A percentile compares a stretch with the other conserved stretches of the same genome.
phyloP scores from a whole-genome alignment of 2,888 invertebrate species.

The Heliconius charithonia region DNA sequence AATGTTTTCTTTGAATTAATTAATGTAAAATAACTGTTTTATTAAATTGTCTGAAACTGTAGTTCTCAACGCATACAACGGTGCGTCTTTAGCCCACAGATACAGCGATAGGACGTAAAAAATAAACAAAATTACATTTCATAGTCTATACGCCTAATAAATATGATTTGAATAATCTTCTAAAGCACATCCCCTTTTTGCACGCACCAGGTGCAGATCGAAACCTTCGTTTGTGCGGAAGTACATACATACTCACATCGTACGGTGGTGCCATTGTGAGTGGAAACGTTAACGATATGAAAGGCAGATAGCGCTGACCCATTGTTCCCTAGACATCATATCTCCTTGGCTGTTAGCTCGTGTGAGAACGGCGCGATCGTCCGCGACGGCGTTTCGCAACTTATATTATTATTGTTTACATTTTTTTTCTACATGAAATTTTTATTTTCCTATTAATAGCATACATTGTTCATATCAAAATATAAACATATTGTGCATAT shows the following conservation, averaged over 20 bases:
- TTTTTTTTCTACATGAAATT: neutral
- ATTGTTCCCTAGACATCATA: conserved; percentile 53
- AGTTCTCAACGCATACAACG: no score
- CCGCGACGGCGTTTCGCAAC: conserved; percentile 29
- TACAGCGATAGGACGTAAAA: no score
- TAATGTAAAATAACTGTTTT: no score
- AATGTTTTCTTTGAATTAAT: no score
- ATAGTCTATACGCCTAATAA: no score
- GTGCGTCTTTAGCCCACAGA: no score
- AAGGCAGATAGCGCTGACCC: conserved; percentile 52
- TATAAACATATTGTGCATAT: no score
- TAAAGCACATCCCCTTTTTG: neutral
- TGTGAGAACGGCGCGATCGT: conserved; percentile 50
- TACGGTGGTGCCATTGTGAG: conserved; percentile 41
- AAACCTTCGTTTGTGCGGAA: conserved; percentile 48
- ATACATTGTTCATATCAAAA: neutral
- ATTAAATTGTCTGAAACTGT: no score
- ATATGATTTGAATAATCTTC: no score
- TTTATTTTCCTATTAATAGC: neutral
- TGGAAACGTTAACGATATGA: conserved; percentile 52
- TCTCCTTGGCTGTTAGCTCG: conserved; percentile 52
- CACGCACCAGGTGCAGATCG: conserved; percentile 44
- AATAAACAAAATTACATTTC: no score
- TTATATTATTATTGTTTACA: neutral
- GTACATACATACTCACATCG: conserved; percentile 38